Conservation (phyloP, 2,113 vertebrate species). For the Chauna torquata region DNA sequence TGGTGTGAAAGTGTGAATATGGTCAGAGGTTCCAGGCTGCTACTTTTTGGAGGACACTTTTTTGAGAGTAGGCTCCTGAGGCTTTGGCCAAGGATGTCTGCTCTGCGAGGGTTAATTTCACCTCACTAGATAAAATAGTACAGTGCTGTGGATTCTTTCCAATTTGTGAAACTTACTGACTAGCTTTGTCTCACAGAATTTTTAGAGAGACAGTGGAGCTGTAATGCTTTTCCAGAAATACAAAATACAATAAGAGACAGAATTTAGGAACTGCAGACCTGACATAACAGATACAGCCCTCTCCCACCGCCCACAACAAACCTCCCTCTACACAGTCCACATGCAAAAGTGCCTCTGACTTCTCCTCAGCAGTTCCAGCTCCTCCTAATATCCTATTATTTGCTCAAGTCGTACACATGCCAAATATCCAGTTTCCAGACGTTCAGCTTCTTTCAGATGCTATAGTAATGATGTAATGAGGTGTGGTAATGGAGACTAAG, state of each 20-base stretch:
- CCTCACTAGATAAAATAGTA: background rate
- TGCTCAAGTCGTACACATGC: rapidly evolving
- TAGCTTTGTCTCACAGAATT: background rate
- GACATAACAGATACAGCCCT: background rate
- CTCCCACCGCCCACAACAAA: background rate
- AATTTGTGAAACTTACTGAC: background rate
- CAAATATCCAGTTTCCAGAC: background rate
- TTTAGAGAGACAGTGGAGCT: background rate
- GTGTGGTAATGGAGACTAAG: background rate
- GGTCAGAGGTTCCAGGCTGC: background rate
- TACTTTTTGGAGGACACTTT: background rate
- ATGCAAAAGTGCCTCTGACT: background rate
- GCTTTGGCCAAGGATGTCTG: background rate
- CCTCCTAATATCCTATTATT: background rate
- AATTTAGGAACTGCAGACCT: background rate
- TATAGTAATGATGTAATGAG: background rate
- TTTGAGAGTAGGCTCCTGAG: background rate
- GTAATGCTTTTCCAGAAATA: background rate
- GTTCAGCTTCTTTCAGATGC: background rate
- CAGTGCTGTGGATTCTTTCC: background rate
- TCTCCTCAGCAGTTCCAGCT: background rate
- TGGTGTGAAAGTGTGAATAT: background rate
- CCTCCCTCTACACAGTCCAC: background rate
- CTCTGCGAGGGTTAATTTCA: background rate
- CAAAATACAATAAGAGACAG: background rate